Conservation (phyloP, 2,888 invertebrate genomes). For the Stenodema calcarata region DNA sequence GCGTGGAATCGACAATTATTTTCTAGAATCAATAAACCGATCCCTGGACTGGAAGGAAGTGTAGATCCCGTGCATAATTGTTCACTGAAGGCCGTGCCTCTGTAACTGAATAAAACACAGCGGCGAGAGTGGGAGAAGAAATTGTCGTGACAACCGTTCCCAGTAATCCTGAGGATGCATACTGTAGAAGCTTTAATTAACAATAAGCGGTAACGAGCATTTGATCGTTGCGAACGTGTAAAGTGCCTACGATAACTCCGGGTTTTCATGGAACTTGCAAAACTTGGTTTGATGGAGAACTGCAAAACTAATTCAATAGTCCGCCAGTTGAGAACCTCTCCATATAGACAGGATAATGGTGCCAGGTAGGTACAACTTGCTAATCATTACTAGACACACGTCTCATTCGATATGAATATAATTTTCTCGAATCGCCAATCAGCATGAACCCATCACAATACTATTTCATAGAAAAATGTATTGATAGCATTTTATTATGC, state of each 20-base stretch:
- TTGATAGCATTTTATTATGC: too few species aligned
- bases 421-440: too few species aligned
- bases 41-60: background rate
- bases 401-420: too few species aligned
- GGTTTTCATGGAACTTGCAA: too few species aligned
- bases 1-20: constrained; percentile 41
- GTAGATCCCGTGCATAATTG: constrained; percentile 10
- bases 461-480: too few species aligned
- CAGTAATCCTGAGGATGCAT: background rate
- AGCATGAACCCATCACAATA: too few species aligned
- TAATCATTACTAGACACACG: too few species aligned
- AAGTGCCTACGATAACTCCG: background rate
- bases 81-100: background rate
- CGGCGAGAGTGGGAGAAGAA: background rate
- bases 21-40: constrained; percentile 26
- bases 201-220: background rate
- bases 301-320: too few species aligned
- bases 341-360: too few species aligned
- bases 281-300: too few species aligned
- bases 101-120: background rate
- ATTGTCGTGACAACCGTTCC: background rate
- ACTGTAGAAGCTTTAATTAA: background rate
- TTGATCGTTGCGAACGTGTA: background rate
- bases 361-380: too few species aligned
- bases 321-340: too few species aligned